A percentile compares a stretch with the other conserved stretches of the same genome.
phyloP scores from a whole-genome alignment of 2,797 vertebrate genomes.

The Lithobates sylvaticus region DNA sequence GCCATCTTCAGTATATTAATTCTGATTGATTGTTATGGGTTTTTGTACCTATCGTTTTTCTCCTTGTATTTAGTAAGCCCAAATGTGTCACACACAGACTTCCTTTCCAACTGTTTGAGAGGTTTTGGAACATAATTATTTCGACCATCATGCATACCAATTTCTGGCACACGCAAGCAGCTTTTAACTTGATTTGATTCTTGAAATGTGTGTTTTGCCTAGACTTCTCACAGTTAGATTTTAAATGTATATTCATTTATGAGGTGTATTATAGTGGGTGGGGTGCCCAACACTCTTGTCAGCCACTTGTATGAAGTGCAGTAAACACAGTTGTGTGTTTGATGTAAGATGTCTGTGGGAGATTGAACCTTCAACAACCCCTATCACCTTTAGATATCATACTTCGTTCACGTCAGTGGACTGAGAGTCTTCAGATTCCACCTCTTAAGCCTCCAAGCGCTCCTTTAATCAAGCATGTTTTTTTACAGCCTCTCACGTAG shows the following conservation, averaged over 20 bases:
- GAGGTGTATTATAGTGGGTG: not conserved
- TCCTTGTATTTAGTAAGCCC: too few species aligned
- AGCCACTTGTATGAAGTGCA: constrained; percentile 4
- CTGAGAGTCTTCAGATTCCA: constrained; percentile 21
- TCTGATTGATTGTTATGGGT: too few species aligned
- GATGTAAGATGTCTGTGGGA: constrained; percentile 34
- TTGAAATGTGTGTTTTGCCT: not conserved
- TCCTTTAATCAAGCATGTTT: constrained; percentile 42
- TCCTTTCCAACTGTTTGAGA: too few species aligned
- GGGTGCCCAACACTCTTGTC: not conserved
- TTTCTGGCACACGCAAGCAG: not conserved
- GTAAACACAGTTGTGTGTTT: constrained; percentile 7
- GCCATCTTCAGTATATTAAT: too few species aligned
- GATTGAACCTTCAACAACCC: constrained; percentile 7
- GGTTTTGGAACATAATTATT: too few species aligned
- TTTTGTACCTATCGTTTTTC: not conserved
- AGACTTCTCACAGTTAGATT: not conserved
- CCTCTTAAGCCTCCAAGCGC: not conserved
- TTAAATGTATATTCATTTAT: not conserved
- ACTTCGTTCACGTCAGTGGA: not conserved
- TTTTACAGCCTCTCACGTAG: constrained; percentile 9
- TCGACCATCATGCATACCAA: too few species aligned
- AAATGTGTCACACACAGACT: too few species aligned
- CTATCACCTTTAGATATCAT: constrained; percentile 15
- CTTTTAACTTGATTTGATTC: not conserved